Conservation (phyloP, 2,113 vertebrate species). For the Excalfactoria chinensis region DNA sequence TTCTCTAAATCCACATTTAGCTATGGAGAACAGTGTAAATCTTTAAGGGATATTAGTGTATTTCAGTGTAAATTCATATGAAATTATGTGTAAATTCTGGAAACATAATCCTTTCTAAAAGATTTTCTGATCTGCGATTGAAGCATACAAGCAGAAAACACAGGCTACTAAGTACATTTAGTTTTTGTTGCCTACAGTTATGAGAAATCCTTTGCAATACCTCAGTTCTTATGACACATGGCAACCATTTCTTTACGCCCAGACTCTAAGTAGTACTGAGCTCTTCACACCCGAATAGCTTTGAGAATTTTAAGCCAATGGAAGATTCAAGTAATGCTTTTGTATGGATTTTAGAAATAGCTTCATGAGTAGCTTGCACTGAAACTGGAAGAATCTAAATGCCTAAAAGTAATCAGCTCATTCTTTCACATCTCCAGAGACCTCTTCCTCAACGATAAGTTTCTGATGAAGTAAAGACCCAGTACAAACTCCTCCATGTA, state of each 20-base stretch:
- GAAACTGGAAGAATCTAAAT: background rate
- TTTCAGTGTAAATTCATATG: background rate
- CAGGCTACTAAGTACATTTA: background rate
- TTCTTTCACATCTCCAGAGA: background rate
- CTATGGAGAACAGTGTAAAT: background rate
- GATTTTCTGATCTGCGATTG: background rate
- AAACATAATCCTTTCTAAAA: background rate
- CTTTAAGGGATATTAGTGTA: background rate
- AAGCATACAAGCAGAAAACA: background rate
- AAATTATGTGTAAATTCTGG: background rate
- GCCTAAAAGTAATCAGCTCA: background rate
- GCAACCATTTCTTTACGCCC: background rate
- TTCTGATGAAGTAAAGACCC: background rate
- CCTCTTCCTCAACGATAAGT: background rate
- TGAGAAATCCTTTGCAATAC: rapidly evolving
- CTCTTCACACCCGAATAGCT: background rate
- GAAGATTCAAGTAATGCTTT: background rate
- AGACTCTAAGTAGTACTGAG: background rate
- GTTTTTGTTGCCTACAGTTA: background rate
- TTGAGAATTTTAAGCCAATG: background rate
- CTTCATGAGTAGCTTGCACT: background rate
- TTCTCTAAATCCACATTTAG: background rate
- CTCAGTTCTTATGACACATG: background rate
- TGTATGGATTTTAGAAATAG: background rate
- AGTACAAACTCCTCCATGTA: background rate